Conservation (phyloP, 2,888 invertebrate genomes). For the Lasioglossum villosulum region DNA sequence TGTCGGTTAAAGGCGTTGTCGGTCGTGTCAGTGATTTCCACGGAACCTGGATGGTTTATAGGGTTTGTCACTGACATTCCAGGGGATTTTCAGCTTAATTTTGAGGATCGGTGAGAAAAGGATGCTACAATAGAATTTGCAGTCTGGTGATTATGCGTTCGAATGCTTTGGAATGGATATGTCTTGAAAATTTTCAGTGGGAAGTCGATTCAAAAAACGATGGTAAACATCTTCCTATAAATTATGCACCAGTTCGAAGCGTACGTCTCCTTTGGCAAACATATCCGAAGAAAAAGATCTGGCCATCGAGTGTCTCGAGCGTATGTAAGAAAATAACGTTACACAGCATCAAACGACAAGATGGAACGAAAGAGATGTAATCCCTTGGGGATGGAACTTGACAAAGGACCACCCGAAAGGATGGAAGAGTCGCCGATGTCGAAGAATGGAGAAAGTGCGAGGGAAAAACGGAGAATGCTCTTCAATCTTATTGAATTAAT, state of each 20-base stretch:
- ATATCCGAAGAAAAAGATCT: not conserved
- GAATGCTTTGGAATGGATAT: too few relatives aligned
- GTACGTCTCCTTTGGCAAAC: not conserved
- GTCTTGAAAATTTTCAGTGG: not conserved
- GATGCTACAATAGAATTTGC: too few relatives aligned
- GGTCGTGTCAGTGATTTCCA: too few relatives aligned
- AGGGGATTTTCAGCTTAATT: not conserved
- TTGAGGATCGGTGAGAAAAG: too few relatives aligned
- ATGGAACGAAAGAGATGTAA: constrained; percentile 45
- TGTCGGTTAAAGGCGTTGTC: too few relatives aligned
- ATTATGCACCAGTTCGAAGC: not conserved
- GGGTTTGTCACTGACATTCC: not conserved
- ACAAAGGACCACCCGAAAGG: constrained; percentile 41
- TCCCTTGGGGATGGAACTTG: constrained; percentile 45
- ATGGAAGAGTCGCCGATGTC: not conserved
- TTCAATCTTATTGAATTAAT: constrained; percentile 58
- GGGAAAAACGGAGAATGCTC: constrained; percentile 36
- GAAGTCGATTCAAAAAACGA: not conserved
- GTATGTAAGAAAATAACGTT: constrained; percentile 37
- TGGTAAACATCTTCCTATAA: not conserved
- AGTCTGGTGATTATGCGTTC: too few relatives aligned
- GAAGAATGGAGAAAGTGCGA: constrained; percentile 31
- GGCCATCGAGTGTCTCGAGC: not conserved
- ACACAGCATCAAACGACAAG: constrained; percentile 25
- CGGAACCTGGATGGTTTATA: not conserved